Base-by-base conservation (phyloP, 2,113 vertebrate species). In the Oryzias javanicus region DNA sequence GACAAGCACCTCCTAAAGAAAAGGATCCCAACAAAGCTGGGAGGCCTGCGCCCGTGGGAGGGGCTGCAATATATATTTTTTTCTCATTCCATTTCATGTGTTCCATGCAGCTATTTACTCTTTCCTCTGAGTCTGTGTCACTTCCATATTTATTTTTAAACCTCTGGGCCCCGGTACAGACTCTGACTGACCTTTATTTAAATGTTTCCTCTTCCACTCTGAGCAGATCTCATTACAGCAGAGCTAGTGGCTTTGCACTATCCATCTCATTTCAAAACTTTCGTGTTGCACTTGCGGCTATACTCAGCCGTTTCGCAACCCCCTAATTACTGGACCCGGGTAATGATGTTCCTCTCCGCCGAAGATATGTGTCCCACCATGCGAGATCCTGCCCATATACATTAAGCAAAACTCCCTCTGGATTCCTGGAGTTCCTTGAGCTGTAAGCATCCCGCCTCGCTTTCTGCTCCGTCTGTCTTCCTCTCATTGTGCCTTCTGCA, bases 161-260 rank as follows among this genome's bases (percentile, higher is more conserved):
- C 80, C 86, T 84, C 81, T 83, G 88, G 89, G 86, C 85, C 80
- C 69, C 77, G 67, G 73, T 72, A 78, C 88, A 87, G 78, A 84
- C 85, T 88, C 78, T 81, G 67, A 76, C 74, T 92, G 86, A 90
- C 91, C 90, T 92, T 92, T 92, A 90, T 90, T 90, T 89, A 90
- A 92, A 92, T 91, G 90, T 91, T 88, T 91, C 82, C 82, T 82
- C n/a, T n/a, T n/a, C 76, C 82, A 86, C 86, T 84, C 80, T 82
- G 82, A 84, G 85, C 70, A 49, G 80, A 89, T 83, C 89, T 92
- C 88, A 92, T 91, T 91, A 92, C 85, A 89, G 86, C 80, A 75
- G 85, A 74, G 84, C 85, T 82, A 70, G 82, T 85, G 81, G 79
- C 80, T 82, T 70, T 80, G 79, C 77, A 74, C 83, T 67, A 79